Base-by-base conservation (phyloP, 2,888 invertebrate genomes). In the Epistrophe eligans region DNA sequence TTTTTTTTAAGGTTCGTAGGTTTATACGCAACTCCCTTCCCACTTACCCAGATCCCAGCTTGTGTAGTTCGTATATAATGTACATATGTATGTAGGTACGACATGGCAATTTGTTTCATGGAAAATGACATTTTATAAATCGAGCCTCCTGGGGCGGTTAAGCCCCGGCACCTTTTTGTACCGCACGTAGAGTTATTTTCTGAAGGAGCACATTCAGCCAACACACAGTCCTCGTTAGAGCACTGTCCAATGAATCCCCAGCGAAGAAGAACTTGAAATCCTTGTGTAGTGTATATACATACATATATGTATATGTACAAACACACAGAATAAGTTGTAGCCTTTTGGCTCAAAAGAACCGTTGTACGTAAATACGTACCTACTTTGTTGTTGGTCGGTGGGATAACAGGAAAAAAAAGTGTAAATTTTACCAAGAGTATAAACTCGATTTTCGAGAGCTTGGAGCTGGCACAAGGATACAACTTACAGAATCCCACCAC, bases 51-150 rank as follows among this genome's bases (percentile, higher is more conserved):
- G 8, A 2, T 24, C 43, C 11, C 40, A 38, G 45, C 52, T 67
- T 40, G 15, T 32, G 43, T 38, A 40, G 28, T 40, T 52, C 45
- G 45, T 66, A 24, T 28, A 17, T 40, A 0, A 9, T 13, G 17
- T 64, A 55, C 0, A 1, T 45, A 35, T 6, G 7, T 24, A 24
- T 24, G 24, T 24, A 24, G 1, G 35, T 35, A 57, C 45, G 79
- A 77, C 74, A 66, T 50, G 82, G 79, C 79, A 87, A 87, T 87
- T 87, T 82, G 82, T 87, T 82, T 82, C 71, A 87, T 82, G 79
- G 74, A 82, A 87, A 77, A 87, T 87, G 82, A 87, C 85, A 87
- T 87, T 87, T 82, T 87, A 87, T 87, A 87, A 87, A 87, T 74
- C 85, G 82, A 79, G 77, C 82, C 85, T 66, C 82, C 74, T 66